Base-by-base conservation (phyloP, 2,888 invertebrate genomes). In the Allacma fusca region DNA sequence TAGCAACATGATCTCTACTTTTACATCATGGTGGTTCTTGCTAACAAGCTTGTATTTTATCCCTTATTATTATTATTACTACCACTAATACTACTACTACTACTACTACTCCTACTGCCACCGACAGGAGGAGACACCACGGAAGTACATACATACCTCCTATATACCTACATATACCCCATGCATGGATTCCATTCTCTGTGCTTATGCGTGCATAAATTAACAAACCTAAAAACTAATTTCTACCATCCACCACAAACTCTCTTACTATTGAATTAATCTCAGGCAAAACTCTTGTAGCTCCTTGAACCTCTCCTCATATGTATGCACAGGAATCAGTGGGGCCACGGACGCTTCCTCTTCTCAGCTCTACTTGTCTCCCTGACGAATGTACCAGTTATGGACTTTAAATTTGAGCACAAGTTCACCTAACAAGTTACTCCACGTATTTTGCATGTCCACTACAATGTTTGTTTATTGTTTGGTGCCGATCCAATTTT, bases 241-340 rank as follows among this genome's bases (percentile, higher is more conserved):
- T 73, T 73, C 59, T 73, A 73, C 73, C n/a, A 26, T 62, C 62
- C 21, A 19, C 62, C 28, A 43, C 40, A 43, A n/a, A n/a, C n/a
- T 67, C 67, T 34, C 12, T 67, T 16, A 28, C 26, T 68, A 34
- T 69, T 75, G 50, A 75, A 75, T 75, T 75, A 68, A 75, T 75
- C 75, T 69, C 75, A 75, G 67, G 50, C 68, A 75, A 75, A 75
- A 75, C 75, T 75, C 68, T 75, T 68, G 65, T n/a, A n/a, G n/a
- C n/a, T n/a, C n/a, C n/a, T n/a, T n/a, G n/a, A n/a, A n/a, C n/a
- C n/a, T n/a, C n/a, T n/a, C n/a, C n/a, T n/a, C n/a, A n/a, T n/a
- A n/a, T n/a, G n/a, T n/a, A n/a, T n/a, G n/a, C n/a, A n/a, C n/a
- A n/a, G n/a, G n/a, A n/a, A n/a, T n/a, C n/a, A n/a, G n/a, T n/a